Base-by-base conservation (phyloP, 1,140 invertebrate genomes). In the Diabrotica virgifera region DNA sequence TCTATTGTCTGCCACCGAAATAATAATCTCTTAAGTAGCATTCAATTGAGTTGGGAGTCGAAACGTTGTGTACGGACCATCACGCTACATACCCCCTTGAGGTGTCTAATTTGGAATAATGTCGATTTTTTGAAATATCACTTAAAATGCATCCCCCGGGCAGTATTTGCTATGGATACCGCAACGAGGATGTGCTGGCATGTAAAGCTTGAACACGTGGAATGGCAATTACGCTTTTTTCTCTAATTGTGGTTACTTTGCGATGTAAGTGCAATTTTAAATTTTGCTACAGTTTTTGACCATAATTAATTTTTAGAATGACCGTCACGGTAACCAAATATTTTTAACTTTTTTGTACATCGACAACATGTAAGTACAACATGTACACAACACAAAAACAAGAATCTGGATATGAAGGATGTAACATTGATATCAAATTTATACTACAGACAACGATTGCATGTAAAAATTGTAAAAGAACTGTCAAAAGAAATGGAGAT, bases 1-100 rank as follows among this genome's bases (percentile, higher is more conserved):
- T 46, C 40, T 46, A 46, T 46, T 46, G 40, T 46, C 40, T 46
- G 40, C 40, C n/a, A 46, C 40, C 40, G 40, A 46, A 46, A 46
- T 46, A 24, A 24, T 24, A 24, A 24, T 24, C 24, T 24, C 24
- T 24, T 24, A 46, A 46, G 40, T 46, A 46, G 40, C 8, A 10
- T 46, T 46, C 40, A 46, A 46, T 46, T 46, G 40, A 46, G 40
- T 46, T 46, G 40, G 40, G n/a, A 46, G n/a, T 46, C 8, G 40
- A 10, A 10, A 8, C 8, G 40, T 46, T 46, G 8, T 46, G 40
- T 46, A 10, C 40, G 40, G 40, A n/a, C 40, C 24, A 24, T 24
- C 24, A 46, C 40, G 40, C 40, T 46, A 46, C n/a, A 46, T 46
- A 46, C 40, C 40, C 40, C 40, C 40, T 46, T 46, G 40, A 46